Evolutionary conservation across 2,888 invertebrate genomes (phyloP), one percentile per base, ranked within the genome.

Genomic region (Diadromus collaris): DNA sequence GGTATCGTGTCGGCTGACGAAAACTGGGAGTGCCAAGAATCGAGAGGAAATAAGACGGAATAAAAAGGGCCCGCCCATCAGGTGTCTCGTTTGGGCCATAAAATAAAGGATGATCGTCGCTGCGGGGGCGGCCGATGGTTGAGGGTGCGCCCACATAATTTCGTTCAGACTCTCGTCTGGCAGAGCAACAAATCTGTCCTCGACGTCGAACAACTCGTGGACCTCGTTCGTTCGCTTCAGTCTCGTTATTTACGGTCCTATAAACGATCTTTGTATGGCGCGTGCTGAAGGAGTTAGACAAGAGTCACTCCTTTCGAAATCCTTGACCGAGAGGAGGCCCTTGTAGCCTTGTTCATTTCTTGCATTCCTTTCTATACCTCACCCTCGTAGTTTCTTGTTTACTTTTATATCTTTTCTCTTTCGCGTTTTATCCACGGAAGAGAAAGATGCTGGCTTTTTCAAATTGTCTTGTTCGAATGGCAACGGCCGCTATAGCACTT

Each of bases 171-270:
- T 27, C 19, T 41, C 16, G 54, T n/a, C 24, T 1, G 44, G 44
- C 13, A 32, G 51, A 51, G 38, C 21, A 6, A n/a, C 44, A 63
- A 51, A 68, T 63, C 54, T 48, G 68, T 75, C 54, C 34, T 68
- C 13, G 48, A 51, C 67, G 48, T 41, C 61, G 19, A 48, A 29
- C 51, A 27, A 74, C 27, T 60, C 73, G 44, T 60, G 41, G 27
- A 48, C 56, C 46, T 29, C 46, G 7, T 41, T 56, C 34, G 29
- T 58, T 65, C 46, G 27, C n/a, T 19, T 41, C 41, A 38, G 32
- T 34, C 38, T 58, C 61, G 65, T 71, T 76, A 76, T 76, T 76
- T 71, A 76, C 54, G 70, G 51, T 32, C 60, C 56, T 41, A 61
- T 24, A 38, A 65, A 65, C 38, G 54, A 51, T n/a, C 48, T 51